A percentile compares a stretch with the other conserved stretches of the same genome.
phyloP scores from a whole-genome alignment of 64 coral and sea anemone genomes.

The Trachythela sp. region DNA sequence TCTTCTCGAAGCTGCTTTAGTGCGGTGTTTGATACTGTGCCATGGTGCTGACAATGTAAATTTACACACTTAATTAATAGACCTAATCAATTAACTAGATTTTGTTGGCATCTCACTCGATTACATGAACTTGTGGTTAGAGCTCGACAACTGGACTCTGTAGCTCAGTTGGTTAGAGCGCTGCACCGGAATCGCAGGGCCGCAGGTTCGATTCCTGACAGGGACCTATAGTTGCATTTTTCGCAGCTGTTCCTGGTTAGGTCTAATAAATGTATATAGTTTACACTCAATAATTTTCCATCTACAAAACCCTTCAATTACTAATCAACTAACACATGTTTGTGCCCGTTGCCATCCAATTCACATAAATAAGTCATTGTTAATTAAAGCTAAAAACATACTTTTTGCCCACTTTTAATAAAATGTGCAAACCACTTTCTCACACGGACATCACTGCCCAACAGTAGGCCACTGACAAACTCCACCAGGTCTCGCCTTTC shows the following conservation, averaged over 20 bases:
- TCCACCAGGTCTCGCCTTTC: conserved; percentile 56
- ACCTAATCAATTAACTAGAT: not conserved
- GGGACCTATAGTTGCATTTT: too few relatives aligned
- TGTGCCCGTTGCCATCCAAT: not conserved
- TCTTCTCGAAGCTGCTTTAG: not conserved
- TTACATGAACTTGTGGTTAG: too few relatives aligned
- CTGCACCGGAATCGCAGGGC: too few relatives aligned
- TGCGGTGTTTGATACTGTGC: not conserved
- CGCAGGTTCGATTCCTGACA: too few relatives aligned
- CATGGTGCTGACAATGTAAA: not conserved
- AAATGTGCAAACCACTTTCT: conserved; percentile 95
- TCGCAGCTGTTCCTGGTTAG: too few relatives aligned
- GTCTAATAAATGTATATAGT: too few relatives aligned
- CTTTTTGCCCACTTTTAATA: conserved; percentile 86
- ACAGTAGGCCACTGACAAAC: conserved; percentile 78
- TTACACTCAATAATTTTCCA: too few relatives aligned
- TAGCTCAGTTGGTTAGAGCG: too few relatives aligned
- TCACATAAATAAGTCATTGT: not conserved
- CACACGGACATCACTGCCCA: conserved; percentile 72
- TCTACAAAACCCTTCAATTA: too few relatives aligned
- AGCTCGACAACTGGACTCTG: too few relatives aligned
- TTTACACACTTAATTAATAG: not conserved
- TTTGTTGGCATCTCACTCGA: too few relatives aligned
- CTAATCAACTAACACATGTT: too few relatives aligned
- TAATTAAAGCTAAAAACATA: not conserved